phyloP scores from a whole-genome alignment of 2,888 invertebrate species.

The Brenthis hecate region DNA sequence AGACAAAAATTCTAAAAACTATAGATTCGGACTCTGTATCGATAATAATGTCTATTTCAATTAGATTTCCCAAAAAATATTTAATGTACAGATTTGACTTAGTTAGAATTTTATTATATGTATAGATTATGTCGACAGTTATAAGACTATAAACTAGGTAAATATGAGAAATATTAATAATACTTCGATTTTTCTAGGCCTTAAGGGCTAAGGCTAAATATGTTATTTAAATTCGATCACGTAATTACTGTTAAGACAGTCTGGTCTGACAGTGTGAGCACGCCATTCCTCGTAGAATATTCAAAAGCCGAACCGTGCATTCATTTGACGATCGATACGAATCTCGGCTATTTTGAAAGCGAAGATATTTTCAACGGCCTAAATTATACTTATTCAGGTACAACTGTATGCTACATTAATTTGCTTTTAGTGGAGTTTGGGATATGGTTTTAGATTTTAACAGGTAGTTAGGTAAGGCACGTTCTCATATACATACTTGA shows the following conservation, averaged over 20 bases:
- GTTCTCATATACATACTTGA: too few relatives aligned
- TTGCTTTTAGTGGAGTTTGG: conserved; percentile 34
- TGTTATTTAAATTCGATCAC: neutral
- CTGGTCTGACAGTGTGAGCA: conserved; percentile 15
- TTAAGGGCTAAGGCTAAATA: neutral
- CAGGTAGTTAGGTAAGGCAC: too few relatives aligned
- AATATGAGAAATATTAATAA: too few relatives aligned
- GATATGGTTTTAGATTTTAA: conserved; percentile 13
- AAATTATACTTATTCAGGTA: conserved; percentile 35
- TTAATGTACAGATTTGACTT: too few relatives aligned
- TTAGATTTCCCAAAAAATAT: too few relatives aligned
- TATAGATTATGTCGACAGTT: too few relatives aligned
- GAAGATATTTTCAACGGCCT: conserved; percentile 37
- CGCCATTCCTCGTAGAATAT: conserved; percentile 33
- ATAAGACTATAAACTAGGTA: too few relatives aligned
- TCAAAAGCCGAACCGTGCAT: conserved; percentile 39
- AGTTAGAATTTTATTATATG: too few relatives aligned
- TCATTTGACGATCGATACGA: conserved; percentile 40
- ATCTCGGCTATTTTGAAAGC: conserved; percentile 42
- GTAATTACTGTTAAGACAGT: conserved; percentile 6
- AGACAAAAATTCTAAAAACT: too few relatives aligned
- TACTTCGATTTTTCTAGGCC: too few relatives aligned
- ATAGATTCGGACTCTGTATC: too few relatives aligned
- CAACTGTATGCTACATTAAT: conserved; percentile 31
- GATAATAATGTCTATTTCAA: too few relatives aligned